A percentile compares a stretch with the other conserved stretches of the same genome.
Conservation (phyloP, 2,113 vertebrate species). For the Eretmochelys imbricata region DNA sequence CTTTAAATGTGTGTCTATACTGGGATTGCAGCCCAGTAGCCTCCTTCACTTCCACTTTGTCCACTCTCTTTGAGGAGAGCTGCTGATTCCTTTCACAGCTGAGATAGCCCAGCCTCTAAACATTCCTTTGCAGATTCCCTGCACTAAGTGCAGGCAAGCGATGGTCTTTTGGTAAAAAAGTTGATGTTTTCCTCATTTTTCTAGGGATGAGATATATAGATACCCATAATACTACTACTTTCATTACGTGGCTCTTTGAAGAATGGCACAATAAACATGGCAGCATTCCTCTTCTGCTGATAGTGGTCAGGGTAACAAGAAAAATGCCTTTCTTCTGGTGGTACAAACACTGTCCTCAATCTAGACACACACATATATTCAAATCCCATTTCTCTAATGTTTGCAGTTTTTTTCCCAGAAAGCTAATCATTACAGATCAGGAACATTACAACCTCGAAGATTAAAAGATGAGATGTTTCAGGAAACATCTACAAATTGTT, state of each 20-base stretch:
- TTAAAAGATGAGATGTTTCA: constrained; percentile 1
- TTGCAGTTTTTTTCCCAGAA: neutral
- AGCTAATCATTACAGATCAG: neutral
- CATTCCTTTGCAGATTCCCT: neutral
- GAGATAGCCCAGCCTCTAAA: neutral
- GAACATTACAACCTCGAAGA: neutral
- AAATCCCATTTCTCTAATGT: neutral
- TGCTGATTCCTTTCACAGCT: accelerated
- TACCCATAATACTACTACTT: neutral
- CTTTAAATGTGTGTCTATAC: neutral
- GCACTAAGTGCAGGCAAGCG: neutral
- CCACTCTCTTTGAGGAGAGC: neutral
- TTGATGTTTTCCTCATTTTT: neutral
- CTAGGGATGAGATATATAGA: neutral
- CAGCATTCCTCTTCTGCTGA: neutral
- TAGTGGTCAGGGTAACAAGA: neutral
- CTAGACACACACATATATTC: neutral
- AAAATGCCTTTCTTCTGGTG: neutral
- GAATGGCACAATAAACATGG: neutral
- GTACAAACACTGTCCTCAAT: neutral
- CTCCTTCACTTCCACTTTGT: neutral
- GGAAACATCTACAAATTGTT: neutral
- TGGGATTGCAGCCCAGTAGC: neutral
- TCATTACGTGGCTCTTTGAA: neutral
- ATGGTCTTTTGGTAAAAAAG: neutral